phyloP scores from a whole-genome alignment of 2,113 vertebrate genomes.

The Cyanoliseus patagonus region DNA sequence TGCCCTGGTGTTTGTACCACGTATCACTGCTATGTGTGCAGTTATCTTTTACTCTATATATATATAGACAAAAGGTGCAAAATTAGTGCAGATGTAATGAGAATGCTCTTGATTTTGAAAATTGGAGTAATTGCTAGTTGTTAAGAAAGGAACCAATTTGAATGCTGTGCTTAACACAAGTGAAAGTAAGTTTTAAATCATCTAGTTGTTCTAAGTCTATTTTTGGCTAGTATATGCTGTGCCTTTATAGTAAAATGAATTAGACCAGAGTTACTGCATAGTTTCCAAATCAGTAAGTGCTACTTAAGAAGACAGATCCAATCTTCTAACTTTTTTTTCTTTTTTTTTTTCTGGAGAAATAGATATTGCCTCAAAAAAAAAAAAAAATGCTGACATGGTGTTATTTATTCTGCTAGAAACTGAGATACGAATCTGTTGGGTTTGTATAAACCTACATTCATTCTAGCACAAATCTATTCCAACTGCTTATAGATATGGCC shows the following conservation, averaged over 20 bases:
- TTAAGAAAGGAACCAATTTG: not conserved
- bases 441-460: not conserved
- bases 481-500: not conserved
- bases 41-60: not conserved
- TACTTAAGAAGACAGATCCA: not conserved
- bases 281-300: not conserved
- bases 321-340: not conserved
- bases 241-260: not conserved
- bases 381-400: not conserved
- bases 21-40: not conserved
- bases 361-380: not conserved
- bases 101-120: not conserved
- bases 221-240: not conserved
- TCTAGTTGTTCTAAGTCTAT: not conserved
- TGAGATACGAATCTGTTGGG: not conserved
- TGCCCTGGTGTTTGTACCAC: not conserved
- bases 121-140: not conserved
- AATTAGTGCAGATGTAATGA: not conserved
- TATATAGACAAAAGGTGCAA: not conserved
- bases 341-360: not conserved
- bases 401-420: not conserved
- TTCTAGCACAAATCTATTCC: not conserved
- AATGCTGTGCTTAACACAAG: not conserved
- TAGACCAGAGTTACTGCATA: not conserved
- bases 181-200: not conserved